Evolutionary conservation across 2,797 vertebrate genomes (phyloP).

Genomic region (Liparis tanakae): DNA sequence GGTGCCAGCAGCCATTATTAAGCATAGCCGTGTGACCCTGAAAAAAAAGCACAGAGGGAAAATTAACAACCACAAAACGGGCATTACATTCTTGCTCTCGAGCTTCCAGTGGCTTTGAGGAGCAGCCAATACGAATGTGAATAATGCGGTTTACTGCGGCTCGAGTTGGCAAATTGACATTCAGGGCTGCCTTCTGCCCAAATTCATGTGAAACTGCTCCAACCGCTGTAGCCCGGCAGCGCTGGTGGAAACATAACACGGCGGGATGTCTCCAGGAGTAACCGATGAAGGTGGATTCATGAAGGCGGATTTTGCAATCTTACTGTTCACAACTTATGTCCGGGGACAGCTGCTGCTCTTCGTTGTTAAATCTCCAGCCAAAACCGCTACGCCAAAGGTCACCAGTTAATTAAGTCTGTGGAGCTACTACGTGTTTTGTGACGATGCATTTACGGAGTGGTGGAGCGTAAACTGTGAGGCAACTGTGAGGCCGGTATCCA

Average conservation of each 20-base stretch:
- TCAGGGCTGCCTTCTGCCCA: slow-evolving; percentile 1
- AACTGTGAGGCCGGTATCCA: neutral
- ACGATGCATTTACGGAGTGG: neutral
- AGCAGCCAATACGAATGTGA: neutral
- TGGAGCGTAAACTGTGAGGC: neutral
- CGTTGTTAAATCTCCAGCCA: slow-evolving; percentile 8
- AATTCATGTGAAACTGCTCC: slow-evolving; percentile 20
- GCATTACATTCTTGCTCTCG: slow-evolving; percentile 10
- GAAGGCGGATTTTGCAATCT: slow-evolving; percentile 17
- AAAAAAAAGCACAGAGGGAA: slow-evolving; percentile 13
- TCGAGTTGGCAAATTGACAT: neutral
- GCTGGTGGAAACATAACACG: slow-evolving; percentile 15
- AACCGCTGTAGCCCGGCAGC: slow-evolving; percentile 8
- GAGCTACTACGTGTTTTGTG: slow-evolving; percentile 3
- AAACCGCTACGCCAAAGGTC: slow-evolving; percentile 18
- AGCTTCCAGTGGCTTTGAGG: slow-evolving; percentile 12
- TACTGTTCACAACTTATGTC: slow-evolving; percentile 11
- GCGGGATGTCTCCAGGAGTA: slow-evolving; percentile 17
- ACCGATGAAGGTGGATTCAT: slow-evolving; percentile 9
- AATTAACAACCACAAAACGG: slow-evolving; percentile 20
- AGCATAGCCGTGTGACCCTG: slow-evolving; percentile 99
- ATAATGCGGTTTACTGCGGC: slow-evolving; percentile 18
- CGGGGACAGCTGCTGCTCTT: slow-evolving; percentile 39
- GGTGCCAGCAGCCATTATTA: slow-evolving; percentile 96
- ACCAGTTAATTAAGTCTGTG: slow-evolving; percentile 9